Evolutionary conservation across 2,797 vertebrate species (phyloP), one percentile per base, ranked within the genome.

Genomic region (Erethizon dorsatum): DNA sequence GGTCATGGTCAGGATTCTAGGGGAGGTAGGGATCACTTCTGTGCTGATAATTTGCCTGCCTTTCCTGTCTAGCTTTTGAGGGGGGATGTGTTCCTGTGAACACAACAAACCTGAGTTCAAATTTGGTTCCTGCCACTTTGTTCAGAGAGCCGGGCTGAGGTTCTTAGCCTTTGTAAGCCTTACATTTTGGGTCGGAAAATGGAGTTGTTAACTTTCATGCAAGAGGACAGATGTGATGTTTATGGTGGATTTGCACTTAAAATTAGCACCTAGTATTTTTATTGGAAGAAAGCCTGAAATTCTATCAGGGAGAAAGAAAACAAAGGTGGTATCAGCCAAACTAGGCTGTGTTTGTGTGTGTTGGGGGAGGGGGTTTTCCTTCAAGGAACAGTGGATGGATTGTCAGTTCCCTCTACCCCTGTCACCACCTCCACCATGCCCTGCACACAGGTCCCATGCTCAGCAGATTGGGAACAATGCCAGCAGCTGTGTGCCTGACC

Each of bases 191-290:
- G 57, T 85, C 69, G 59, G 54, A 86, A 91, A 94, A 84, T 17
- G 73, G 65, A 2, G 0, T 77, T 65, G 37, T 31, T 75, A 88
- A 73, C 56, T 45, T 65, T 24, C 59, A 41, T 67, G n/a, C 37
- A 63, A 73, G 33, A 52, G 57, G 56, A 26, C 26, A 69, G 45
- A n/a, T 52, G 6, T 24, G 15, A n/a, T 3, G 18, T 71, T 63
- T 80, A 26, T 31, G 67, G 82, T 71, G 50, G 54, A 63, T 83
- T 88, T 84, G 82, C 54, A 15, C 57, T 2, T 26, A 93, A 52
- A 91, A 89, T 89, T 84, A 91, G 67, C 54, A 90, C 73, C 83
- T 89, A 59, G 83, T n/a, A 47, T 84, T 97, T 92, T 89, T 89
- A 84, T 82, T 56, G 31, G 24, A 80, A 92, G 78, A 89, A 80